Conservation (phyloP, 2,797 vertebrate species). For the Sebastes steindachneri region DNA sequence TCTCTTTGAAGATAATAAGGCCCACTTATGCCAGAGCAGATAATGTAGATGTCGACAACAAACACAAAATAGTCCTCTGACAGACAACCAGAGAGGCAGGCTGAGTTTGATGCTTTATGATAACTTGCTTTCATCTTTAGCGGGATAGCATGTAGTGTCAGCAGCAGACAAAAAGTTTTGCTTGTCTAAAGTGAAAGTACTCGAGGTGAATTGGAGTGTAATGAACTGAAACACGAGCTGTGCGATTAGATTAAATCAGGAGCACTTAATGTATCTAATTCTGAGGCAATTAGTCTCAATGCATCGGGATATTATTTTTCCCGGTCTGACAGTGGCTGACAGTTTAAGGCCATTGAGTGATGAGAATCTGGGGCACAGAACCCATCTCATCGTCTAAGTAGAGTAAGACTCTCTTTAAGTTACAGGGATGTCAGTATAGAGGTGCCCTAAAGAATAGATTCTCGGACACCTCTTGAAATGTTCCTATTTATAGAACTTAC, state of each 20-base stretch:
- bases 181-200: not conserved
- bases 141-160: not conserved
- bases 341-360: conserved; percentile 41
- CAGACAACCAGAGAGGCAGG: conserved; percentile 42
- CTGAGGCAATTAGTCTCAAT: conserved; percentile 19
- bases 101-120: conserved; percentile 39
- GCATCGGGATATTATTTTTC: not conserved
- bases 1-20: conserved; percentile 72
- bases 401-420: conserved; percentile 2
- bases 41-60: conserved; percentile 52
- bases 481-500: not conserved
- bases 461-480: not conserved
- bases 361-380: conserved; percentile 36
- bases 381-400: not conserved
- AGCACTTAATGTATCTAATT: not conserved
- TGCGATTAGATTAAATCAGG: not conserved
- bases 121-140: conserved; percentile 40
- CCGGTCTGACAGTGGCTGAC: conserved; percentile 24
- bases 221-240: not conserved
- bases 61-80: conserved; percentile 43
- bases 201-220: not conserved
- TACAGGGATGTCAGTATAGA: not conserved
- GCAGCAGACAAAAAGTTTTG: not conserved
- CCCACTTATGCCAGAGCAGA: conserved; percentile 66
- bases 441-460: not conserved